Evolutionary conservation across 2,797 vertebrate genomes (phyloP), one percentile per base, ranked within the genome.

Genomic region (Phrynocephalus forsythii): DNA sequence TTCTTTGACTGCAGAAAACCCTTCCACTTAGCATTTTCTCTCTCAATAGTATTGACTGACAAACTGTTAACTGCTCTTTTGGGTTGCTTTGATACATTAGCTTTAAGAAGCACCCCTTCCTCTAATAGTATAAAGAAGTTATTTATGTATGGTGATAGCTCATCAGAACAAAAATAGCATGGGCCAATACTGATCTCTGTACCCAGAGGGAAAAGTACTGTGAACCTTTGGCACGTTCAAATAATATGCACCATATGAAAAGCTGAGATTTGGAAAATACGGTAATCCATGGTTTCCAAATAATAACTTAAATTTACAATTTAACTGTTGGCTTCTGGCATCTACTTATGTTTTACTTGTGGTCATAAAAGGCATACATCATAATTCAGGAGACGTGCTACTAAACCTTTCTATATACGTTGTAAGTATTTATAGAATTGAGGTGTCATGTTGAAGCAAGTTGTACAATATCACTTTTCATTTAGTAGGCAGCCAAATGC

Each of bases 71-170:
- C 44, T 16, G 56, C 6, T 11, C 9, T 80, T 30, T 52, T 50
- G 50, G 56, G 18, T 33, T 50, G 26, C 63, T 38, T 56, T 82
- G 56, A 26, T n/a, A 67, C 38, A 67, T 66, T 24, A 75, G 56
- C 33, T 48, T 66, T 86, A 79, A 44, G 44, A 22, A 22, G 30
- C 16, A 30, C 44, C 15, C 18, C 15, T 38, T 71, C n/a, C 66
- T 86, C 33, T 44, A 38, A 24, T 28, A 4, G 7, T 71, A 71
- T 79, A 20, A 3, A 71, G 30, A 6, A 13, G 67, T 86, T 86
- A 86, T 86, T 86, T 86, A 79, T 80, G 71, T n/a, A 48, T 44
- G 85, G 68, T 30, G 76, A 80, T n/a, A 60, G 26, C 50, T 86
- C 52, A 78, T 60, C 67, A n/a, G 33, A 79, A 86, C 60, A 72